Base-by-base conservation (phyloP, 2,888 invertebrate genomes). In the Scrobipalpa costella region DNA sequence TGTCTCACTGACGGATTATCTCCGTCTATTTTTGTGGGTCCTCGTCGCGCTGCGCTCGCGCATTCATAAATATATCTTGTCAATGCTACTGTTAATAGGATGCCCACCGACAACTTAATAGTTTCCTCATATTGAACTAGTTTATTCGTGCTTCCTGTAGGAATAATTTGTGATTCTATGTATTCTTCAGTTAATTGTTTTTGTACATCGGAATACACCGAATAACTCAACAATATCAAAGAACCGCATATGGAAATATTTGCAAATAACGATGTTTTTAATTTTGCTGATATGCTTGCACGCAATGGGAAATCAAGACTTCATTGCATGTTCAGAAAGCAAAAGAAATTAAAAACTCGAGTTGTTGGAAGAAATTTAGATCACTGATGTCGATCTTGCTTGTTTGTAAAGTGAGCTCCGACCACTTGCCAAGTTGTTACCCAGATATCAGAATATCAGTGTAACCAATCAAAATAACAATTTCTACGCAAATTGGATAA, bases 101-200 rank as follows among this genome's bases (percentile, higher is more conserved):
- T 73, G 75, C 73, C 71, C 75, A 80, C 76, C 79, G 90, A 90
- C 88, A 88, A 85, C 77, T 89, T 90, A 86, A 90, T 89, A 83
- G 88, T 84, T 88, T 90, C 88, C 88, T 84, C 78, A 79, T 81
- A 77, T 63, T 55, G 55, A 61, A 50, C 57, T 61, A 50, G 64
- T 64, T 62, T 60, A 64, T 55, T 61, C 63, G 57, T 64, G 63
- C 64, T 68, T 71, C 71, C 71, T 67, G 69, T 67, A 64, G 63
- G 66, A 69, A 64, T 57, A 66, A 65, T 64, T 67, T 63, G 61
- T 65, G 57, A 57, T 34, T 33, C 61, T 62, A 63, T 63, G 66
- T 63, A 38, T 55, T 44, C 47, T 33, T 40, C 50, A 11, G 13
- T 44, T 34, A 44, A 9, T 63, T 61, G 49, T 58, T 63, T 11